Conservation (phyloP, 2,888 invertebrate species). For the Lycocerus yunnanus region DNA sequence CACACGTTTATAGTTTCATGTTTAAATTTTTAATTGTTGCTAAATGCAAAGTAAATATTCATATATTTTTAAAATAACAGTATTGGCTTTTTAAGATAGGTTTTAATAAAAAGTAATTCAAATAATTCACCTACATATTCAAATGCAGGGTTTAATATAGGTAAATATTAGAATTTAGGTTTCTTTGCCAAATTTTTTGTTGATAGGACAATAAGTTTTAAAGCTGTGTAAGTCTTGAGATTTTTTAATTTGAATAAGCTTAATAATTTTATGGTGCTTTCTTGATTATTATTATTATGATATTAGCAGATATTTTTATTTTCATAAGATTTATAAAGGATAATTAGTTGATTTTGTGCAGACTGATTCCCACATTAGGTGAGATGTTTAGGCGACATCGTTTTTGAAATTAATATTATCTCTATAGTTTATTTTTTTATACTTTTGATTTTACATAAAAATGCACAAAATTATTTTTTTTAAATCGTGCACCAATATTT, state of each 20-base stretch:
- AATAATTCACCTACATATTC: not conserved
- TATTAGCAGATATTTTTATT: not conserved
- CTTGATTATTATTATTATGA: not conserved
- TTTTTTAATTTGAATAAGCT: not conserved
- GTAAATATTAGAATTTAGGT: not conserved
- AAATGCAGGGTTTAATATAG: not conserved
- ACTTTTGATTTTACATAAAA: not conserved
- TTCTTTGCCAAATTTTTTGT: not conserved
- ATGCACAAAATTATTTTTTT: not conserved
- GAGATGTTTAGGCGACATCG: not conserved
- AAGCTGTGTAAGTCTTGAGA: not conserved
- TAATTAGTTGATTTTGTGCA: not conserved
- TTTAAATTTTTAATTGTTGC: conserved; percentile 6
- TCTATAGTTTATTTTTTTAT: not conserved
- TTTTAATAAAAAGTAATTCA: not conserved
- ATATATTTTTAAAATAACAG: not conserved
- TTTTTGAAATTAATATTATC: not conserved
- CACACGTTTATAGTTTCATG: conserved; percentile 47
- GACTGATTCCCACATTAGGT: not conserved
- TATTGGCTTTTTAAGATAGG: not conserved
- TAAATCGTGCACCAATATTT: not conserved
- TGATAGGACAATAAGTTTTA: not conserved
- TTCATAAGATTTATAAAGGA: not conserved
- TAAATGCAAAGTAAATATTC: not conserved
- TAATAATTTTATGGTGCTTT: not conserved